Base-by-base conservation (phyloP, 2,888 invertebrate species). In the Netelia virgata region DNA sequence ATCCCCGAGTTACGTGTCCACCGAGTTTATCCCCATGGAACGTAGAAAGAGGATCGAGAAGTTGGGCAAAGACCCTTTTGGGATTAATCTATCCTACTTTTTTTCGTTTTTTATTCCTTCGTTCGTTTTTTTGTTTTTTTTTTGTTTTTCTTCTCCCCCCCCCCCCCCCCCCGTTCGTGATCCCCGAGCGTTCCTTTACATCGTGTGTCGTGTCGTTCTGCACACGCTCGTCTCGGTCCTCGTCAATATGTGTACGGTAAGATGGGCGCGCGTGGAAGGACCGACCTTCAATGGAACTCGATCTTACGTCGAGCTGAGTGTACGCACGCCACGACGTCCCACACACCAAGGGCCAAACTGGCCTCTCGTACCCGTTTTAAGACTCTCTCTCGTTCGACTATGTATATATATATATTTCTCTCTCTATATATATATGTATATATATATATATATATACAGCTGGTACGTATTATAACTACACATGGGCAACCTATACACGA, bases 241-340 rank as follows among this genome's bases (percentile, higher is more conserved):
- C 70, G 66, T 72, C 59, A 68, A 59, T 47, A 47, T 59, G 61
- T n/a, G 50, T 70, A 69, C 61, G 53, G 28, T 20, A 55, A 68
- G 41, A 59, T 41, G 68, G 41, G 70, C 69, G 69, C 70, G 77
- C 73, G 68, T 68, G 41, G 75, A 75, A 75, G 75, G 66, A 75
- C 77, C 86, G 87, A 88, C 87, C 86, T 88, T 88, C 87, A 75
- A 84, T 87, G 87, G 86, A 87, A 88, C 87, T 87, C 85, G 84
- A 89, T 89, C 89, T 87, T 81, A 82, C 84, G 87, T 76, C 59
- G 86, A 86, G 81, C 84, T 86, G 85, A 87, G 81, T 84, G 87
- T 84, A 84, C 86, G 82, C 63, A 81, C 82, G 84, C 80, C 73
- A 78, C 76, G 75, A 61, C 43, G 72, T 66, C 72, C 80, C 86